Base-by-base conservation (phyloP, 2,113 vertebrate genomes). In the Plecotus auritus region DNA sequence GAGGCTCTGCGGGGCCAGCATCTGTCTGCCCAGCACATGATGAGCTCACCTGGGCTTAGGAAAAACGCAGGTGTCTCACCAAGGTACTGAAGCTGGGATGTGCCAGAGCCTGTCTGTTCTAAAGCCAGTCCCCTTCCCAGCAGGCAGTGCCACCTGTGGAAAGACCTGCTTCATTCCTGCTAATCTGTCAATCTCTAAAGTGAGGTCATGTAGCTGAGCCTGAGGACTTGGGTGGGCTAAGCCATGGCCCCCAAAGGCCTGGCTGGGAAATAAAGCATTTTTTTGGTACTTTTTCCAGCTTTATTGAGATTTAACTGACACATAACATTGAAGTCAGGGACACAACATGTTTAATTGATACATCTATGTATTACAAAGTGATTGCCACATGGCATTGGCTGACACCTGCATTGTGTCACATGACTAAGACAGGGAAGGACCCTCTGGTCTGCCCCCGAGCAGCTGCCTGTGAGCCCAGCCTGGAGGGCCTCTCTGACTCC, bases 161-260 rank as follows among this genome's bases (percentile, higher is more conserved):
- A 54, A 54, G 49, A 74, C 22, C 20, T 20, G 7, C 17, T 70
- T 10, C 12, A 26, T 74, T 3, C 4, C 26, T 64, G 51, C 56
- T 45, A 69, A 47, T 2, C 5, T 10, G 0, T 59, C 4, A 2
- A 0, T 72, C 42, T 30, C n/a, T 26, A 8, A 0, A 0, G 9
- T n/a, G 20, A 42, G 30, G 16, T 56, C 40, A n/a, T 28, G 5
- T 16, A 51, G 72, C 49, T 47, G 5, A 80, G 45, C 61, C 45
- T 66, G 70, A 84, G 35, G 26, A 23, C 14, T 17, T 20, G 26
- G 8, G 54, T 5, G 23, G 16, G 18, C 35, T 20, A 1, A n/a
- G 1, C 28, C 18, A 14, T 37, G 26, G 30, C 14, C 40, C 14
- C n/a, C 16, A 9, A 84, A 59, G 14, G 1, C 23, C n/a, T 14